These are phyloP conservation scores for Candidula unifasciata DNA, from an alignment of 2,888 invertebrate species.

Conservation along the genomic window DNA sequence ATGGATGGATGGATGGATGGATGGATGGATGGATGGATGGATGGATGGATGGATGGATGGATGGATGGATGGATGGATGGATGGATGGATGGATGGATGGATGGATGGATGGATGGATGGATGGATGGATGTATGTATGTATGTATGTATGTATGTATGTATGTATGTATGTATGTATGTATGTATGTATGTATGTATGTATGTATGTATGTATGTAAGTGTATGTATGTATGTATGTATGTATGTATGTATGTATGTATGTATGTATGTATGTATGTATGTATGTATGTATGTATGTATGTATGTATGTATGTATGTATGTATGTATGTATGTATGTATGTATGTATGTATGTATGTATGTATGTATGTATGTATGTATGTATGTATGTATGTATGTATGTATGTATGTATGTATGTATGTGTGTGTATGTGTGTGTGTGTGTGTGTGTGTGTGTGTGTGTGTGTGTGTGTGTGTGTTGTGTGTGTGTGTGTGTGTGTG, in stretches of 20 bases:
- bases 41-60: too few species aligned
- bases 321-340: neutral
- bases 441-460: neutral
- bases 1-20: too few species aligned
- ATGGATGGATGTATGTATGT: slow-evolving; percentile 7
- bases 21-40: too few species aligned
- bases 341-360: neutral
- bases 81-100: too few species aligned
- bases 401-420: slow-evolving; percentile 37
- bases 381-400: slow-evolving; percentile 32
- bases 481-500: too few species aligned
- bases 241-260: too few species aligned
- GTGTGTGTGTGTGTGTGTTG: too few species aligned
- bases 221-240: too few species aligned
- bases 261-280: too few species aligned
- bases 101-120: neutral
- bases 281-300: neutral
- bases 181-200: neutral
- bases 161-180: slow-evolving; percentile 4
- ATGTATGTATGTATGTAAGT: too few species aligned
- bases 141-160: slow-evolving; percentile 9
- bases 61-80: too few species aligned
- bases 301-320: neutral
- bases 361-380: slow-evolving; percentile 4
- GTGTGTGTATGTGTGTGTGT: neutral